phyloP scores from a whole-genome alignment of 2,888 invertebrate genomes.

The Eupithecia dodoneata region DNA sequence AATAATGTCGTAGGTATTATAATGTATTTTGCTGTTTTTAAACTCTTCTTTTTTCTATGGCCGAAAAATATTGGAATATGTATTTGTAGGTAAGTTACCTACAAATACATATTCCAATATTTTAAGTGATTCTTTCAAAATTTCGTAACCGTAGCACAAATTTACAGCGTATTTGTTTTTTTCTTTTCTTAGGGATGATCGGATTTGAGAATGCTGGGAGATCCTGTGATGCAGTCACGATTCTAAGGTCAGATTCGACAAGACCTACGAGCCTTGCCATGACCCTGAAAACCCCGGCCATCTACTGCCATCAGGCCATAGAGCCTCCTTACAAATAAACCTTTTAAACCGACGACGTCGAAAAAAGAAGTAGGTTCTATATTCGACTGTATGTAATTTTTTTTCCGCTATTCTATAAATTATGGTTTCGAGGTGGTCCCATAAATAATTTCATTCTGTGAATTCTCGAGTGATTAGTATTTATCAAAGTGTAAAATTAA shows the following conservation, averaged over 20 bases:
- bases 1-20: neutral
- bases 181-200: neutral
- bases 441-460: no score
- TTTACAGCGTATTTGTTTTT: neutral
- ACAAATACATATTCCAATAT: no score
- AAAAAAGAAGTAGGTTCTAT: no score
- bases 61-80: neutral
- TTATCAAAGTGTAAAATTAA: no score
- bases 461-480: no score
- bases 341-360: no score
- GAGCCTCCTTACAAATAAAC: no score
- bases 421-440: no score
- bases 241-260: neutral
- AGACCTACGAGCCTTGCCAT: neutral
- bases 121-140: neutral
- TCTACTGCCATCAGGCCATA: no score
- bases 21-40: neutral
- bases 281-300: neutral
- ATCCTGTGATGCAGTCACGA: neutral
- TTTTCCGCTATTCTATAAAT: no score
- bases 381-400: no score
- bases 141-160: neutral
- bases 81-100: neutral
- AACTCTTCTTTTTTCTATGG: neutral
- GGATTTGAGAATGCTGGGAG: neutral